These are phyloP conservation scores for Taeniopygia guttata DNA, from an alignment of 2,797 vertebrate genomes.

Conservation along the genomic window DNA sequence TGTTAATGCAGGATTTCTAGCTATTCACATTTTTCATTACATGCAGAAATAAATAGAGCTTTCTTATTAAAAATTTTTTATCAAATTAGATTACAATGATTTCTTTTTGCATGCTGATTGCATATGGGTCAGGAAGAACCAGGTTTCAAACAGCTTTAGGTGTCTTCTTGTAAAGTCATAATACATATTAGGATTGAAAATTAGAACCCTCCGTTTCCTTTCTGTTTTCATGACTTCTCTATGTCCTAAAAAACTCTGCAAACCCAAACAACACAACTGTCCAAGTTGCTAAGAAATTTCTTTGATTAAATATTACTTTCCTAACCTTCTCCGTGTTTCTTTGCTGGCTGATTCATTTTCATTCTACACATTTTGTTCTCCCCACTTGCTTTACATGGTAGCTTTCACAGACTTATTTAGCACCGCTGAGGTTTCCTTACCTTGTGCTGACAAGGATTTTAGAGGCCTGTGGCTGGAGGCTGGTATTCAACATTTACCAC, in stretches of 20 bases:
- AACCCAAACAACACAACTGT: not conserved
- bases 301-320: not conserved
- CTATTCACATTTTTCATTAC: not conserved
- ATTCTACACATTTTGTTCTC: not conserved
- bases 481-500: not conserved
- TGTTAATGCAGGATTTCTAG: not conserved
- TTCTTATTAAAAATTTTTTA: not conserved
- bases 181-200: not conserved
- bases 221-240: not conserved
- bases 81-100: not conserved
- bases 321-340: not conserved
- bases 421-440: not conserved
- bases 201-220: not conserved
- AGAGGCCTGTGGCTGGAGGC: not conserved
- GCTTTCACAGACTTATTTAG: not conserved
- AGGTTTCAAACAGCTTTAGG: not conserved
- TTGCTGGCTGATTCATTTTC: not conserved
- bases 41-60: not conserved
- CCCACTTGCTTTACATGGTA: not conserved
- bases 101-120: not conserved
- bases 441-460: conserved; percentile 8
- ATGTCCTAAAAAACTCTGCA: not conserved
- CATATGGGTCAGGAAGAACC: not conserved
- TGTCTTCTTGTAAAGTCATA: not conserved
- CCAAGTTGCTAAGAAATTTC: not conserved